phyloP scores from a whole-genome alignment of 1,140 invertebrate genomes.

The Apocrypta bakeri region DNA sequence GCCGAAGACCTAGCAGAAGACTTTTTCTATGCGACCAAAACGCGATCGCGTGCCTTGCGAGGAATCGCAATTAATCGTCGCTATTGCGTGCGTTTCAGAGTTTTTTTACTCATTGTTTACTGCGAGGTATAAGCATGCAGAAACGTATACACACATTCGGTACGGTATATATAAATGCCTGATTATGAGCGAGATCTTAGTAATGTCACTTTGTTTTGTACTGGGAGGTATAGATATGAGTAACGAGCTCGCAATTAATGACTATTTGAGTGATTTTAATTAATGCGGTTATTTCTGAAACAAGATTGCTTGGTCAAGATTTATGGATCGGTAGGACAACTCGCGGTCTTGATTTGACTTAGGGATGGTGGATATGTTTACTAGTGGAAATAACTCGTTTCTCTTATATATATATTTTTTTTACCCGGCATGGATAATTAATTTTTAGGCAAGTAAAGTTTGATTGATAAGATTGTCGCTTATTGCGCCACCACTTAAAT shows the following conservation, averaged over 20 bases:
- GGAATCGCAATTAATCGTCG: constrained; percentile 41
- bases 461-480: neutral
- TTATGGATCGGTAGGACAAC: constrained; percentile 9
- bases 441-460: neutral
- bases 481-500: neutral
- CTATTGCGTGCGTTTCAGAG: constrained; percentile 8
- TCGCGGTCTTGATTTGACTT: neutral
- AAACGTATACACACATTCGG: neutral
- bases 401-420: neutral
- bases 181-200: neutral
- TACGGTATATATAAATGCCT: constrained; percentile 13
- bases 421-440: neutral
- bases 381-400: neutral
- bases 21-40: constrained; percentile 25
- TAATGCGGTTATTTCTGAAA: constrained; percentile 30
- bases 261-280: constrained; percentile 36
- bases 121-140: neutral
- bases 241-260: constrained; percentile 35
- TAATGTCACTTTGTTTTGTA: constrained; percentile 2
- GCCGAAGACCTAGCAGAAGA: neutral
- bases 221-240: neutral
- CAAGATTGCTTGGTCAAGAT: constrained; percentile 31
- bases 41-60: constrained; percentile 17
- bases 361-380: neutral
- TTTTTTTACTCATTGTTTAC: constrained; percentile 38